Conservation (phyloP, 1,140 invertebrate species). For the Reticulitermes speratus region DNA sequence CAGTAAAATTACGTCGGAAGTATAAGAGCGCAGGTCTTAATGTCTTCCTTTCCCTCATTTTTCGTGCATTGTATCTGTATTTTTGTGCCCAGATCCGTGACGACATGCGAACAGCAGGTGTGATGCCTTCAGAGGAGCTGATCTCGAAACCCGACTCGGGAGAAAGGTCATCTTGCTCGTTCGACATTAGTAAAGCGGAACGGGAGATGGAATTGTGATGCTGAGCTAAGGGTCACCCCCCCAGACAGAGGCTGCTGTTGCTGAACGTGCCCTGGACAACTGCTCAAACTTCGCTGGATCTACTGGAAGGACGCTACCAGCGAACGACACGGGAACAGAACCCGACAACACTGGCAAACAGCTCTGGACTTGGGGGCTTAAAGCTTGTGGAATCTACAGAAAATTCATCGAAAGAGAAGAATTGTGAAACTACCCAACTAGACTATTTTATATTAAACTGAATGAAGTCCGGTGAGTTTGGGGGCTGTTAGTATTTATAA, state of each 20-base stretch:
- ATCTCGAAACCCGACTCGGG: slow-evolving; percentile 19
- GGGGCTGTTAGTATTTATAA: no score
- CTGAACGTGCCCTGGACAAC: not conserved
- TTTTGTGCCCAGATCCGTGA: slow-evolving; percentile 46
- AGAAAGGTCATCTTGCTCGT: slow-evolving; percentile 23
- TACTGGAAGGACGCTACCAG: not conserved
- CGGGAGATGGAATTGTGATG: slow-evolving; percentile 30
- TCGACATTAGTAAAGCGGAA: slow-evolving; percentile 24
- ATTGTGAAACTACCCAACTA: not conserved
- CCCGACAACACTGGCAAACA: not conserved
- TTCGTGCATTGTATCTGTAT: slow-evolving; percentile 39
- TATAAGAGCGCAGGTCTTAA: not conserved
- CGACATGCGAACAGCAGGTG: slow-evolving; percentile 50
- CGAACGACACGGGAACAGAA: no score
- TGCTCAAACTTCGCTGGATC: not conserved
- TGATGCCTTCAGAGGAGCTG: slow-evolving; percentile 50
- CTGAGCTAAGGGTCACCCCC: not conserved
- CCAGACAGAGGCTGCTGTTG: not conserved
- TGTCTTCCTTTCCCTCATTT: not conserved
- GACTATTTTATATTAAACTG: no score
- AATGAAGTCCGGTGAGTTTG: no score
- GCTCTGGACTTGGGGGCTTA: not conserved
- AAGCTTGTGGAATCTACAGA: not conserved
- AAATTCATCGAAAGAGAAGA: not conserved
- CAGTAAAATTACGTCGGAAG: not conserved